These are phyloP conservation scores for Saccostrea cuccullata DNA, from an alignment of 1,140 invertebrate genomes.

Conservation along the genomic window DNA sequence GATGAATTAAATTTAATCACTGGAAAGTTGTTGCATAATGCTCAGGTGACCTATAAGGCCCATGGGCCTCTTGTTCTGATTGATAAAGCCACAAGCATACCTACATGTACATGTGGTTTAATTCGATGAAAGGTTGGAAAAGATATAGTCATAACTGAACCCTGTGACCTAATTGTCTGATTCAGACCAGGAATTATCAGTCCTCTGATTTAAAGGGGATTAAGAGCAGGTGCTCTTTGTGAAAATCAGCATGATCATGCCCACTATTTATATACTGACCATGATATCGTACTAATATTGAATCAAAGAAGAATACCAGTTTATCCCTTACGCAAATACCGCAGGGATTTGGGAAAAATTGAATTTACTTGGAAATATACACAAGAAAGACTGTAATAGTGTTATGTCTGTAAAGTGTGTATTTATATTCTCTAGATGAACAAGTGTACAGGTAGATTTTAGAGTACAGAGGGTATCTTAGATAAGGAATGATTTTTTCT, in stretches of 20 bases:
- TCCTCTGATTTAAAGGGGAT: neutral
- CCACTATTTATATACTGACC: neutral
- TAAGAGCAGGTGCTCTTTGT: constrained; percentile 26
- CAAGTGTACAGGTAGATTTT: neutral
- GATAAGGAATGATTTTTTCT: constrained; percentile 19
- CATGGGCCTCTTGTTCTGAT: constrained; percentile 7
- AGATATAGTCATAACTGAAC: constrained; percentile 1
- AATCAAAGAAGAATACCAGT: neutral
- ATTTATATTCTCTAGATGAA: neutral
- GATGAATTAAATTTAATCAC: no score
- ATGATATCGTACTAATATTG: neutral
- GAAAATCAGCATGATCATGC: constrained; percentile 10
- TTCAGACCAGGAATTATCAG: neutral
- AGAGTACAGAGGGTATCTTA: neutral
- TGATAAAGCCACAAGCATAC: neutral
- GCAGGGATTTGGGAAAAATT: neutral
- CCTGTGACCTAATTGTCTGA: neutral
- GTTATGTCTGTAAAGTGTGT: neutral
- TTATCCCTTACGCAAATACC: constrained; percentile 19
- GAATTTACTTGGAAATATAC: neutral
- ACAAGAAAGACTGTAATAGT: neutral
- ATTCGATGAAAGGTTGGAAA: neutral
- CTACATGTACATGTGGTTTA: neutral
- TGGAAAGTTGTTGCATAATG: no score
- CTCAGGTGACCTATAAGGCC: no score